These are phyloP conservation scores for Tangara arthus DNA, from an alignment of 2,797 vertebrate genomes.

Conservation along the genomic window DNA sequence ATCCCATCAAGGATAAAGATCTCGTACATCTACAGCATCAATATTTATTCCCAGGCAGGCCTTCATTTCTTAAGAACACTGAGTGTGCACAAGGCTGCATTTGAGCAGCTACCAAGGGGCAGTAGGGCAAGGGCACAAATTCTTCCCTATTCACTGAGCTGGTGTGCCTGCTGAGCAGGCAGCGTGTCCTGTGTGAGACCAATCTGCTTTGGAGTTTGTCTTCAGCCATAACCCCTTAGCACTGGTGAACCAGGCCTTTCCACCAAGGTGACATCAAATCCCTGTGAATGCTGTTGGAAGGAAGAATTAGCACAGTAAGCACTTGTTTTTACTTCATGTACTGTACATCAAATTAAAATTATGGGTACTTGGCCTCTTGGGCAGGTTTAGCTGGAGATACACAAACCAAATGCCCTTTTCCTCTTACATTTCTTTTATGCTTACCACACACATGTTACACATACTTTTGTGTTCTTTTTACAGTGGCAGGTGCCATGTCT, in stretches of 20 bases:
- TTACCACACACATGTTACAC: not conserved
- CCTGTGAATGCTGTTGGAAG: not conserved
- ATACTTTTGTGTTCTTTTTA: not conserved
- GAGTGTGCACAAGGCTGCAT: not conserved
- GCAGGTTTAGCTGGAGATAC: not conserved
- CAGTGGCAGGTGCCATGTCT: not conserved
- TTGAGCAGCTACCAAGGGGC: not conserved
- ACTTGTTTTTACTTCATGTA: not conserved
- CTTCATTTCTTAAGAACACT: not conserved
- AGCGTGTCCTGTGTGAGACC: not conserved
- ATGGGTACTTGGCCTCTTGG: not conserved
- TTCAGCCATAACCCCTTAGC: not conserved
- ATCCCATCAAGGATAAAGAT: not conserved
- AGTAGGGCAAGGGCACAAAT: not conserved
- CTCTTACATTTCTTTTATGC: not conserved
- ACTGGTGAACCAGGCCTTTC: not conserved
- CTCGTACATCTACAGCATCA: not conserved
- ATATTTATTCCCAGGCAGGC: not conserved
- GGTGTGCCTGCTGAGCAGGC: not conserved
- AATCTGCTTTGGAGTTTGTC: not conserved
- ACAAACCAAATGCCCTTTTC: not conserved
- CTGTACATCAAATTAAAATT: not conserved
- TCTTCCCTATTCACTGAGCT: not conserved
- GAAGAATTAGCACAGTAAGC: not conserved
- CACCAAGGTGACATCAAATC: not conserved